Base-by-base conservation (phyloP, 2,113 vertebrate species). In the Rostratula benghalensis region DNA sequence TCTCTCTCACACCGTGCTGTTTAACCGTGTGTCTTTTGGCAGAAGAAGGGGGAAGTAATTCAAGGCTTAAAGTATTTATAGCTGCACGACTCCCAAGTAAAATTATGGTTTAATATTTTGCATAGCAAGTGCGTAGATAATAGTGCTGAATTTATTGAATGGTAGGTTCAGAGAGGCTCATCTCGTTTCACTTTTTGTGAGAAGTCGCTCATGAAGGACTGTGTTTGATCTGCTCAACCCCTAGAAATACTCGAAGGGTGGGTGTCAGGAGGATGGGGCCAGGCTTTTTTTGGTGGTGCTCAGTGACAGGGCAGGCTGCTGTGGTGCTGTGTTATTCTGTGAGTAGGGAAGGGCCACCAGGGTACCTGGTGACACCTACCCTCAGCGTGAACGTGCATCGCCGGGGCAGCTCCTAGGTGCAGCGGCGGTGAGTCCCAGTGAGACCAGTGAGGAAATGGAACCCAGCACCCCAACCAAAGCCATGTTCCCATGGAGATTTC, bases 381-480 rank as follows among this genome's bases (percentile, higher is more conserved):
- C 54, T 7, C 31, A 35, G 53, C 9, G 0, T 35, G 35, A 25
- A 10, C 6, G 2, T 19, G 6, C 31, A 4, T 48, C 22, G 3
- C n/a, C 23, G 4, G 46, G 45, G 37, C 5, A 1, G 37, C n/a
- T n/a, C 75, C 48, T 21, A n/a, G 30, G 23, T 7, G 25, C 35
- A 4, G 50, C 31, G 43, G 43, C 25, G 2, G 20, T 13, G 1
- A 1, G 28, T 43, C 70, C 63, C 11, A 0, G 14, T 10, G 63
- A 3, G 3, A 31, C 3, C 1, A 7, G 60, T 31, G 39, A 27
- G 27, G 75, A n/a, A 43, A 22, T 28, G 61, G 70, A 92, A 21
- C n/a, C 27, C 56, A n/a, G 28, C 48, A 41, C 27, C 70, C 43
- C 22, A 63, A 56, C 1, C 21, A 28, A 30, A 65, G 65, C 27